These are phyloP conservation scores for Rousettus leschenaultii DNA, from an alignment of 2,113 vertebrate genomes.

Conservation along the genomic window DNA sequence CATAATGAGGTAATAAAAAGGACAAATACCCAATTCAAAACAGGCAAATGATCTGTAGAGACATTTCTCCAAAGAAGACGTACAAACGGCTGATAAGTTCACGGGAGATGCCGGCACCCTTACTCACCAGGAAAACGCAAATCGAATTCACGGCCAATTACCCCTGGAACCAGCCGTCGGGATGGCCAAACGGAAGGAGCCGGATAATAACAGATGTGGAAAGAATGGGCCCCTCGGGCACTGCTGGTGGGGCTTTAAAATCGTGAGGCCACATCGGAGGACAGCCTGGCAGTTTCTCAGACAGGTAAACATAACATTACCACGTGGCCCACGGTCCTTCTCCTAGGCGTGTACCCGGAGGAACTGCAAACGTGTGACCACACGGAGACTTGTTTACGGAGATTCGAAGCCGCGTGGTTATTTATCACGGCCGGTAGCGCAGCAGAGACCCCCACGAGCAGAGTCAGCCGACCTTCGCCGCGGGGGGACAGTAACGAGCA, in stretches of 20 bases:
- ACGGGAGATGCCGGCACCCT: accelerated
- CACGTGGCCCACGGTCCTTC: not conserved
- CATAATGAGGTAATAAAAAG: not conserved
- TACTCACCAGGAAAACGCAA: not conserved
- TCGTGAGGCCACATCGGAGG: no score
- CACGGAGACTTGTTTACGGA: not conserved
- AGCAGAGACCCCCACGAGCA: not conserved
- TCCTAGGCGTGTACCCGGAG: not conserved
- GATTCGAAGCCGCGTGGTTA: not conserved
- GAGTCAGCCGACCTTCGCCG: not conserved
- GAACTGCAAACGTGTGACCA: not conserved
- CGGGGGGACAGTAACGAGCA: not conserved
- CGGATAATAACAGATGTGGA: not conserved
- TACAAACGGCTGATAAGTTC: accelerated
- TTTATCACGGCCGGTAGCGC: no score
- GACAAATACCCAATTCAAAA: not conserved
- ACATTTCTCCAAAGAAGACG: not conserved
- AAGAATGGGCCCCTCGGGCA: accelerated
- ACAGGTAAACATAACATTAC: not conserved
- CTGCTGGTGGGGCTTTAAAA: no score
- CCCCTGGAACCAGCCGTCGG: accelerated
- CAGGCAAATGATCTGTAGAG: not conserved
- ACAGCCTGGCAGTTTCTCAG: not conserved
- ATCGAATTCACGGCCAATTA: accelerated
- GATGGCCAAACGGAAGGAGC: not conserved